Conservation (phyloP, 1,140 invertebrate genomes). For the Papilio polytes region DNA sequence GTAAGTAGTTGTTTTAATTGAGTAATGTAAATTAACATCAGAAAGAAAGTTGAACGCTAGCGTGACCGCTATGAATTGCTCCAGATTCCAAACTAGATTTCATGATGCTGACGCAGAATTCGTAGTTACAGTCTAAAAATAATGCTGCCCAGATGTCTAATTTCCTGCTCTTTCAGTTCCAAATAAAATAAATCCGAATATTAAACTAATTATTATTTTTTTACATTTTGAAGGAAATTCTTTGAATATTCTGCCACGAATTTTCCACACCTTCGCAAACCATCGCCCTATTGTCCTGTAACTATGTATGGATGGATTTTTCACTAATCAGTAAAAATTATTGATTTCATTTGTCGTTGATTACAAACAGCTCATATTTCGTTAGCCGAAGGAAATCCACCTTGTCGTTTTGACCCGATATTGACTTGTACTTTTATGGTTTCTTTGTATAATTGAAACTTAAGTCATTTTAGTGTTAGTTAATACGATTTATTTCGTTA, state of each 20-base stretch:
- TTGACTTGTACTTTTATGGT: not conserved
- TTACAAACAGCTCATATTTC: slow-evolving; percentile 2
- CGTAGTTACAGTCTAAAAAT: slow-evolving; percentile 16
- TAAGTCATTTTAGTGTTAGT: not conserved
- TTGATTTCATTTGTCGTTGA: slow-evolving; percentile 1
- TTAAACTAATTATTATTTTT: not conserved
- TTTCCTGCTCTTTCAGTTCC: not conserved
- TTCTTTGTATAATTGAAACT: slow-evolving; percentile 1
- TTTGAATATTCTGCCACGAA: too few species aligned
- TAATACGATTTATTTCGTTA: not conserved
- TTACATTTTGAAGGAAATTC: not conserved
- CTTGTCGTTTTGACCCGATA: not conserved
- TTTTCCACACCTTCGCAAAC: not conserved
- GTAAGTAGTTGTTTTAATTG: not conserved
- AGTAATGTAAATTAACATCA: slow-evolving; percentile 14
- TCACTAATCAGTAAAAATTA: slow-evolving; percentile 6
- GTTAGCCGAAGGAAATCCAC: not conserved
- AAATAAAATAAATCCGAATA: not conserved
- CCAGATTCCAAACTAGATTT: slow-evolving; percentile 16
- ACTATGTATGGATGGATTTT: not conserved
- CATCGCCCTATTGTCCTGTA: too few species aligned
- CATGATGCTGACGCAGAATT: slow-evolving; percentile 16
- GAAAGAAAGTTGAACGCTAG: slow-evolving; percentile 17
- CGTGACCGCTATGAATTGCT: slow-evolving; percentile 21
- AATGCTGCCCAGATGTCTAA: not conserved